Conservation (phyloP, 2,888 invertebrate species). For the Danaus chrysippus region DNA sequence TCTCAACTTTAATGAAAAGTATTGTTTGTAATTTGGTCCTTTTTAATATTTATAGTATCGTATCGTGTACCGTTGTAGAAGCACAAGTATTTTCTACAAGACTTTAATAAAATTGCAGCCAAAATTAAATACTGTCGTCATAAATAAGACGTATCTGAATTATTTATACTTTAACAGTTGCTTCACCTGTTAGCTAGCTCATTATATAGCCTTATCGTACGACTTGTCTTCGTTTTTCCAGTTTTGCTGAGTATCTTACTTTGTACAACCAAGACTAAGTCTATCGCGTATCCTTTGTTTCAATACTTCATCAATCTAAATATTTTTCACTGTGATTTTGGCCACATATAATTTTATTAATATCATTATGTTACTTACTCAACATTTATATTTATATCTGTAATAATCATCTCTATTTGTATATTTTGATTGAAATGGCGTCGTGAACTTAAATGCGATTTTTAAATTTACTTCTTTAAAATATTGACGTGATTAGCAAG, state of each 20-base stretch:
- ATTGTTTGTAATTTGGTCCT: too few relatives aligned
- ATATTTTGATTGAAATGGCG: too few relatives aligned
- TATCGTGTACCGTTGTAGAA: neutral
- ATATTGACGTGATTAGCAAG: conserved; percentile 37
- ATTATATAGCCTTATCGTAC: conserved; percentile 1
- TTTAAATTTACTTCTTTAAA: conserved; percentile 32
- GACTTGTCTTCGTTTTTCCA: conserved; percentile 4
- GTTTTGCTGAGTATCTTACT: neutral
- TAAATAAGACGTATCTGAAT: conserved; percentile 6
- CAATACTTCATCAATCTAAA: neutral
- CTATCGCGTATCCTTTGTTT: neutral
- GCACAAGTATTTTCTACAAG: neutral
- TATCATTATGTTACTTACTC: too few relatives aligned
- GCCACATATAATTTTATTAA: too few relatives aligned
- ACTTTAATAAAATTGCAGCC: neutral
- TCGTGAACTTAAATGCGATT: conserved; percentile 12
- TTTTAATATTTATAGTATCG: too few relatives aligned
- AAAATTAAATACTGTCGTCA: conserved; percentile 6
- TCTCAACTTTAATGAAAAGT: too few relatives aligned
- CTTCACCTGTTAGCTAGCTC: conserved; percentile 6
- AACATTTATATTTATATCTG: too few relatives aligned
- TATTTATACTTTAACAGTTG: conserved; percentile 8
- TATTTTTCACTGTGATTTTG: too few relatives aligned
- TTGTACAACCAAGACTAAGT: neutral
- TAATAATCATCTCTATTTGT: too few relatives aligned